Evolutionary conservation across 37 sponge, comb jelly and placozoan genomes (phyloP).

Genomic region (Cliona cf. orientalis): DNA sequence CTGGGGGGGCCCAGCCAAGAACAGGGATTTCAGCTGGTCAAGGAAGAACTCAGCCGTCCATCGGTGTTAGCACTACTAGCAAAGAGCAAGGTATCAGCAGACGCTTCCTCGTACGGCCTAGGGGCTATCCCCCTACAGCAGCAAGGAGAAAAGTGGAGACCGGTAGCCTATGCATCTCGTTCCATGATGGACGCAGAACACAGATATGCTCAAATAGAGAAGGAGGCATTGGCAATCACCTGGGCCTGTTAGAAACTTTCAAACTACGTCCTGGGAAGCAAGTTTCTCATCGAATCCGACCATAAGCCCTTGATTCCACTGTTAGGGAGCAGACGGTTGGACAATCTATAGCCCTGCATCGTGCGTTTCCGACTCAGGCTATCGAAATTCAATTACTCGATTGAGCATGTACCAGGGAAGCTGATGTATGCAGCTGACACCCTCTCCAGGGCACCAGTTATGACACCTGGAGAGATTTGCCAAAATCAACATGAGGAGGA

Average conservation of each 20-base stretch:
- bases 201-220: background rate
- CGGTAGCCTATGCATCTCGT: slow-evolving; percentile 9
- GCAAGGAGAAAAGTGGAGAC: background rate
- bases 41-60: background rate
- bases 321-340: slow-evolving; percentile 15
- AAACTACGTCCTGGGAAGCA: slow-evolving; percentile 8
- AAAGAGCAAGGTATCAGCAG: background rate
- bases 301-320: slow-evolving; percentile 36
- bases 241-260: slow-evolving; percentile 3
- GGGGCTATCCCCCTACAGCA: background rate
- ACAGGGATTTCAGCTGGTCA: background rate
- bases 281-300: slow-evolving; percentile 16
- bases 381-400: slow-evolving; percentile 19
- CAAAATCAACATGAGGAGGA: background rate
- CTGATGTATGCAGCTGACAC: slow-evolving; percentile 22
- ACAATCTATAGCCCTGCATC: slow-evolving; percentile 19
- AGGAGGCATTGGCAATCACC: too few species aligned
- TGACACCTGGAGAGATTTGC: background rate
- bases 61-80: background rate
- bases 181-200: slow-evolving; percentile 6
- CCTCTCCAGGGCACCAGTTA: slow-evolving; percentile 20
- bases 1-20: background rate
- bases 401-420: slow-evolving; percentile 35
- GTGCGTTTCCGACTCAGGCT: slow-evolving; percentile 21
- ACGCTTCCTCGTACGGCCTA: background rate